Percentiles rank a stretch among this genome's conserved stretches.
Evolutionary conservation across 2,888 invertebrate genomes (phyloP).

Genomic region (Chouioia cunea): DNA sequence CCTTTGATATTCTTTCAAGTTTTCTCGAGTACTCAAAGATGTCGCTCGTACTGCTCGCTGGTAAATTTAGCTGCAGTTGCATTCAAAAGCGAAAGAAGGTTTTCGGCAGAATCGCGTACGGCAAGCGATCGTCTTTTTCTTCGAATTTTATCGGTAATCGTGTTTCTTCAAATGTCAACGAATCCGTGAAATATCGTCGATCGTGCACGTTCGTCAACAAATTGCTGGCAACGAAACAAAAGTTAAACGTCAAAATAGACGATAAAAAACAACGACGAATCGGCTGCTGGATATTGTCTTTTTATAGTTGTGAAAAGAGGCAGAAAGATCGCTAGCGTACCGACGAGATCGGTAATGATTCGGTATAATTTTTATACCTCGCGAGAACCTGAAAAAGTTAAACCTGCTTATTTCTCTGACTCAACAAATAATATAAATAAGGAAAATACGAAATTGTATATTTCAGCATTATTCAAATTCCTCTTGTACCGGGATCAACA

Average conservation of each 20-base stretch:
- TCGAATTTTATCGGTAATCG: not conserved
- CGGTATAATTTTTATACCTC: not conserved
- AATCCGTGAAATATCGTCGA: no score
- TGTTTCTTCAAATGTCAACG: not conserved
- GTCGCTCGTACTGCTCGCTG: slow-evolving; percentile 24
- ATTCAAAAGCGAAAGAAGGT: not conserved
- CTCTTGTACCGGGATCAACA: no score
- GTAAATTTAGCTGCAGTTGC: not conserved
- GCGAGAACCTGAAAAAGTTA: slow-evolving; percentile 12
- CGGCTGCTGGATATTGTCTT: no score
- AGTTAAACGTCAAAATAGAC: no score
- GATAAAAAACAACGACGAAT: no score
- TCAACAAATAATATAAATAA: no score
- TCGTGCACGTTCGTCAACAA: no score
- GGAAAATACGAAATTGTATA: no score
- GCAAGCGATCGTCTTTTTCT: not conserved
- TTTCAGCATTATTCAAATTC: no score
- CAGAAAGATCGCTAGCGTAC: slow-evolving; percentile 24
- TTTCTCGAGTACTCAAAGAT: slow-evolving; percentile 27
- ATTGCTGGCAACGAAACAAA: no score
- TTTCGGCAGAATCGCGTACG: not conserved
- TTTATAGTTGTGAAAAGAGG: no score
- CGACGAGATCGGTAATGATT: slow-evolving; percentile 27
- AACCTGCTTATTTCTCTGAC: not conserved
- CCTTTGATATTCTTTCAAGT: slow-evolving; percentile 6